Conservation (phyloP, 2,113 vertebrate species). For the Entomyzon cyanotis region DNA sequence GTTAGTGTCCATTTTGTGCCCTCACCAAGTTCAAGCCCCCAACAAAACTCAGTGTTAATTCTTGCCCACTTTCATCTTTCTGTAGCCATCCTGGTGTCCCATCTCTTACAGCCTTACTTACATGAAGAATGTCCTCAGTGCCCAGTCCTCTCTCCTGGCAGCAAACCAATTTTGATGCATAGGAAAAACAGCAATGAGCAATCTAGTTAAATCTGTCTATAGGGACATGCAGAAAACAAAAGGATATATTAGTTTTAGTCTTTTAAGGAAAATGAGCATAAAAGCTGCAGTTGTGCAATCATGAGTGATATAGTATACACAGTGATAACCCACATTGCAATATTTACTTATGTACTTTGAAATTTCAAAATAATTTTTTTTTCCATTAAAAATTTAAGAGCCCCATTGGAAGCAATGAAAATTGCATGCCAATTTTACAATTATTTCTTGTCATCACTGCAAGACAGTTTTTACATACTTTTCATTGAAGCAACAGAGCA, state of each 20-base stretch:
- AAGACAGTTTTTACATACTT: neutral
- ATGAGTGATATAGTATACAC: neutral
- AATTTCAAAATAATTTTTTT: neutral
- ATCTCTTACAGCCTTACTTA: neutral
- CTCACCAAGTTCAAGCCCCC: neutral
- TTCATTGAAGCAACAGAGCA: slow-evolving; percentile 9
- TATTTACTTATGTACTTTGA: neutral
- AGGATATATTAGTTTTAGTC: neutral
- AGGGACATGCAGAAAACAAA: neutral
- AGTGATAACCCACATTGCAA: neutral
- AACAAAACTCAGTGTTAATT: neutral
- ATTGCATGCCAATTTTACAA: neutral
- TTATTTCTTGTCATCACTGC: neutral
- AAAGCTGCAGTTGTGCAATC: neutral
- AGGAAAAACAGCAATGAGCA: neutral
- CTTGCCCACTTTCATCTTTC: accelerated
- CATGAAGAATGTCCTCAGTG: neutral
- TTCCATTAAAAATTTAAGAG: neutral
- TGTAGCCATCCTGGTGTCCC: too few relatives aligned
- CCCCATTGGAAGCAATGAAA: neutral
- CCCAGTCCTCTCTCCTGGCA: neutral
- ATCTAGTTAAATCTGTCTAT: neutral
- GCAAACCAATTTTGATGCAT: neutral
- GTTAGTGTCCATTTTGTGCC: neutral
- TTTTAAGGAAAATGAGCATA: neutral